Percentiles rank a stretch among this genome's conserved stretches.
Evolutionary conservation across 2,797 vertebrate species (phyloP).

Genomic region (Mus spretus): DNA sequence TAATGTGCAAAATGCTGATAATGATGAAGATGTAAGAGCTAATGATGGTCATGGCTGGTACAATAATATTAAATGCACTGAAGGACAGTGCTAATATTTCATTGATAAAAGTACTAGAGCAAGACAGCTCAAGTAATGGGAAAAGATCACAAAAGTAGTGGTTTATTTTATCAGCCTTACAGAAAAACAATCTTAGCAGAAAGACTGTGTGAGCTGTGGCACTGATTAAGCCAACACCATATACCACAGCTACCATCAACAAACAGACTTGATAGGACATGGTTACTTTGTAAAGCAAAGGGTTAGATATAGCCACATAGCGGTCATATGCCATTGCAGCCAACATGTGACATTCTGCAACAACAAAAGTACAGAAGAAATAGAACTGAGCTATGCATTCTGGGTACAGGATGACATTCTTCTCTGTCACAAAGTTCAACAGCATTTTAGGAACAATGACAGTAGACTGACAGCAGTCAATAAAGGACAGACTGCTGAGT

Average conservation of each 20-base stretch:
- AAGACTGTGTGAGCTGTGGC: neutral
- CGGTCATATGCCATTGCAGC: slow-evolving; percentile 41
- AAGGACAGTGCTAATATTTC: neutral
- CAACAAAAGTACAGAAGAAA: neutral
- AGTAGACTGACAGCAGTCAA: slow-evolving; percentile 23
- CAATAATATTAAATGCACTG: slow-evolving; percentile 32
- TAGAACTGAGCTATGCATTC: slow-evolving; percentile 11
- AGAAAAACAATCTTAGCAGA: slow-evolving; percentile 12
- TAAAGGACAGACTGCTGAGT: slow-evolving; percentile 27
- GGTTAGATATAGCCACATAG: neutral
- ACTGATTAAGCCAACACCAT: neutral
- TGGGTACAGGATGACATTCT: neutral
- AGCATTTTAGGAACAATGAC: slow-evolving; percentile 33
- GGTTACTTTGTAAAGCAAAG: neutral
- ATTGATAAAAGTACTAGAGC: neutral
- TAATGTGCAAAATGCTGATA: neutral
- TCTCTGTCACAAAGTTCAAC: neutral
- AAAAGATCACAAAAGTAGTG: slow-evolving; percentile 41
- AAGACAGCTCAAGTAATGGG: neutral
- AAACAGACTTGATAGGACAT: neutral
- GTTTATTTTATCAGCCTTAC: slow-evolving; percentile 1
- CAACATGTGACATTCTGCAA: slow-evolving; percentile 31
- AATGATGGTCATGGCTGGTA: neutral
- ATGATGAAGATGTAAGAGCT: slow-evolving; percentile 50
- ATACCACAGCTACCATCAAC: neutral